phyloP scores from a whole-genome alignment of 2,888 invertebrate species.

The Leptopilina myrica region DNA sequence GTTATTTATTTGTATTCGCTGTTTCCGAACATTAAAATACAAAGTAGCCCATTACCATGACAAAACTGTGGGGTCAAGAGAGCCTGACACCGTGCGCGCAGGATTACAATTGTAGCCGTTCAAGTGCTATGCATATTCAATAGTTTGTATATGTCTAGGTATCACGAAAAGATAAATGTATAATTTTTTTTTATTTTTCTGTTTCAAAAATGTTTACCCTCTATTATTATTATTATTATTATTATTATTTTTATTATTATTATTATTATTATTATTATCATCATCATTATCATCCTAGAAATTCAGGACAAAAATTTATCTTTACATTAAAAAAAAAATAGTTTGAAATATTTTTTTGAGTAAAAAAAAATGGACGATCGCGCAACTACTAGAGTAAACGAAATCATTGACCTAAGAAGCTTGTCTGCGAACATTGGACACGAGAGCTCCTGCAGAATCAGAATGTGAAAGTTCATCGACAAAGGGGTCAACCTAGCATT shows the following conservation, averaged over 20 bases:
- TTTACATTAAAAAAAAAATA: no score
- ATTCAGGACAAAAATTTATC: no score
- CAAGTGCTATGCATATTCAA: slow-evolving; percentile 71
- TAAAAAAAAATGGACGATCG: slow-evolving; percentile 11
- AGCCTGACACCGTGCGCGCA: slow-evolving; percentile 68
- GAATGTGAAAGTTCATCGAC: slow-evolving; percentile 75
- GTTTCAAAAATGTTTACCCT: background rate
- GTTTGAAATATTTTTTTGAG: no score
- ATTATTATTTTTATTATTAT: no score
- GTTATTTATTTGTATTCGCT: slow-evolving; percentile 68
- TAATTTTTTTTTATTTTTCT: background rate
- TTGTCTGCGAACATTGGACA: slow-evolving; percentile 14
- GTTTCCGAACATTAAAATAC: slow-evolving; percentile 72
- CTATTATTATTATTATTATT: no score
- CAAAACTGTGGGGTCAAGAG: slow-evolving; percentile 72
- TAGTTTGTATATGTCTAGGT: slow-evolving; percentile 60
- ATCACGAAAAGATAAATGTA: slow-evolving; percentile 49
- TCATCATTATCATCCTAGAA: no score
- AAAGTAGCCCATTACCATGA: slow-evolving; percentile 74
- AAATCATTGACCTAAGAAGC: slow-evolving; percentile 30
- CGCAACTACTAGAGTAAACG: background rate
- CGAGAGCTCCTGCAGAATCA: slow-evolving; percentile 60
- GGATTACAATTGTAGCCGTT: slow-evolving; percentile 65
- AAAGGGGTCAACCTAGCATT: slow-evolving; percentile 67
- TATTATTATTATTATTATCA: no score